phyloP scores from a whole-genome alignment of 1,140 invertebrate species.

The Rhynchophorus ferrugineus region DNA sequence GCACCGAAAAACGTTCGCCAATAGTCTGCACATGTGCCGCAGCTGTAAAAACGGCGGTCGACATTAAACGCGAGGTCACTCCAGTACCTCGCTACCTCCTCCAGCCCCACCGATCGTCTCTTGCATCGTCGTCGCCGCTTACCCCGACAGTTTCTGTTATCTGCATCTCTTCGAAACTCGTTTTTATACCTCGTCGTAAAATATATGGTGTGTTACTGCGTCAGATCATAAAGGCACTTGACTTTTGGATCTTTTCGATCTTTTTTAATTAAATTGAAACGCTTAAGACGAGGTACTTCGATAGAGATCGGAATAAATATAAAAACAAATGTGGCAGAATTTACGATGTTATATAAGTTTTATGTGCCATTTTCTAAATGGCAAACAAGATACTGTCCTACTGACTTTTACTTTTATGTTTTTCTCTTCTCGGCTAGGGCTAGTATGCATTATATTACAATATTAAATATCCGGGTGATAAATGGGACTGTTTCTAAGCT shows the following conservation, averaged over 20 bases:
- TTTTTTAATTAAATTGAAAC: slow-evolving; percentile 20
- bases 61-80: slow-evolving; percentile 11
- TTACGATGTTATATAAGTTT: slow-evolving; percentile 12
- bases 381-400: not conserved
- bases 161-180: slow-evolving; percentile 14
- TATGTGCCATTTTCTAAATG: slow-evolving; percentile 5
- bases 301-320: slow-evolving; percentile 12
- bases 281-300: slow-evolving; percentile 12
- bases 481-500: no score
- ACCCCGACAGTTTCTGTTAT: no score
- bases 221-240: slow-evolving; percentile 13
- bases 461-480: no score
- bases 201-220: slow-evolving; percentile 16
- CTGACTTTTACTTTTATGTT: no score
- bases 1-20: slow-evolving; percentile 10
- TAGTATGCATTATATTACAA: no score
- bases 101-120: no score
- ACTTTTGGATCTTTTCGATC: slow-evolving; percentile 8
- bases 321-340: slow-evolving; percentile 15
- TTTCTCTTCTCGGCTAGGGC: no score
- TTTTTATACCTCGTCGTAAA: slow-evolving; percentile 9
- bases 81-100: slow-evolving; percentile 7
- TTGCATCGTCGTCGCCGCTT: no score
- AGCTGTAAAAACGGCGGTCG: slow-evolving; percentile 13
- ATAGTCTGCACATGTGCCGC: slow-evolving; percentile 4